Evolutionary conservation across 2,797 vertebrate species (phyloP).

Genomic region (Eospalax fontanierii): DNA sequence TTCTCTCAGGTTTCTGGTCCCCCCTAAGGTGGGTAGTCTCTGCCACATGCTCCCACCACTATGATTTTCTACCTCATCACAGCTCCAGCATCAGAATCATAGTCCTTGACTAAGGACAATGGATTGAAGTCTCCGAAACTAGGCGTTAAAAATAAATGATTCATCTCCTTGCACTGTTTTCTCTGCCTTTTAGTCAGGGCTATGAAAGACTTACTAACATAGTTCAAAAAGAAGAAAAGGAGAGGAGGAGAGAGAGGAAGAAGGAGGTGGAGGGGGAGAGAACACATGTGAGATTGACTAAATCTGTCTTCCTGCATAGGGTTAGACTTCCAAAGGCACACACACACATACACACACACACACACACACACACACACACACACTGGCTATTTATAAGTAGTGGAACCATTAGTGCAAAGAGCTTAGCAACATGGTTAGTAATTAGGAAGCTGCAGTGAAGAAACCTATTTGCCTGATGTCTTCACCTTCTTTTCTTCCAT

Average conservation of each 20-base stretch:
- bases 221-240: not conserved
- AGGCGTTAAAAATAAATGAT: not conserved
- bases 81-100: not conserved
- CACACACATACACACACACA: too few species aligned
- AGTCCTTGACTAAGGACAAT: not conserved
- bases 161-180: not conserved
- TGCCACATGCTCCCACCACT: not conserved
- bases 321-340: too few species aligned
- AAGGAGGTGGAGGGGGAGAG: not conserved
- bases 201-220: not conserved
- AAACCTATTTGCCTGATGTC: slow-evolving; percentile 39
- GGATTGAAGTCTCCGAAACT: not conserved
- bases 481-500: not conserved
- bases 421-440: slow-evolving; percentile 28
- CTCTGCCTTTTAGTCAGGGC: not conserved
- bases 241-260: too few species aligned
- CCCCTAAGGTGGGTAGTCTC: not conserved
- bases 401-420: slow-evolving; percentile 22
- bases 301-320: not conserved
- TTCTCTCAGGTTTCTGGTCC: not conserved
- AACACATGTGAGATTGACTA: not conserved
- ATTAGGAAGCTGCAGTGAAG: slow-evolving; percentile 61
- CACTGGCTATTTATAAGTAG: not conserved
- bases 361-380: too few species aligned
- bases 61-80: not conserved